A percentile compares a stretch with the other conserved stretches of the same genome.
Conservation (phyloP, 2,888 invertebrate genomes). For the Drosophila subquinaria region DNA sequence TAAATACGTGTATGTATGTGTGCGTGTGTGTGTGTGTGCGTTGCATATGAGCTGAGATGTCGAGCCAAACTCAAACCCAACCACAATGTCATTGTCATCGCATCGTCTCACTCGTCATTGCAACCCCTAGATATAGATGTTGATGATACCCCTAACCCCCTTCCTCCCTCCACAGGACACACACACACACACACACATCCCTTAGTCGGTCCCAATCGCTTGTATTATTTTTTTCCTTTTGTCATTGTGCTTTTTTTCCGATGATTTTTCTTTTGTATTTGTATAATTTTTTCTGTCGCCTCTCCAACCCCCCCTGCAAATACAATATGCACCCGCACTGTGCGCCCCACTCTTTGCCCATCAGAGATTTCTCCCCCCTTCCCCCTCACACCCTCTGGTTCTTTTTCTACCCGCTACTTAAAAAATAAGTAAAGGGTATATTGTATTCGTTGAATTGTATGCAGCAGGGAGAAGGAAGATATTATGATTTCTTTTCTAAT, state of each 20-base stretch:
- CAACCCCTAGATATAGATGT: constrained; percentile 54
- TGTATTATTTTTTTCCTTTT: constrained; percentile 74
- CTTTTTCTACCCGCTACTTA: too few species aligned
- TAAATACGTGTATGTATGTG: neutral
- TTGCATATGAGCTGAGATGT: constrained; percentile 63
- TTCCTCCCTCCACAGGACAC: neutral
- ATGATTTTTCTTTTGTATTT: constrained; percentile 77
- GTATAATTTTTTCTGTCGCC: constrained; percentile 81
- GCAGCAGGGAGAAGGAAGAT: too few species aligned
- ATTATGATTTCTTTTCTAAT: too few species aligned
- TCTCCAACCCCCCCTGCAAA: constrained; percentile 52
- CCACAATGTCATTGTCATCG: constrained; percentile 69
- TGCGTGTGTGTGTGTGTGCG: constrained; percentile 4
- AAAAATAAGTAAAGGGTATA: too few species aligned
- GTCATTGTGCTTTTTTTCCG: constrained; percentile 77
- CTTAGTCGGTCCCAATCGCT: constrained; percentile 68
- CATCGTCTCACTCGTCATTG: constrained; percentile 65
- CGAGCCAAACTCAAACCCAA: constrained; percentile 21
- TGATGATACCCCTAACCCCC: constrained; percentile 7
- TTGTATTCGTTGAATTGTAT: too few species aligned
- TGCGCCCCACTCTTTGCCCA: neutral
- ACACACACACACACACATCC: constrained; percentile 39
- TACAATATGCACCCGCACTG: constrained; percentile 36
- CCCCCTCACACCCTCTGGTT: neutral
- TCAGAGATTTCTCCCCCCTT: neutral